Evolutionary conservation across 2,113 vertebrate species (phyloP).

Genomic region (Eira barbara): DNA sequence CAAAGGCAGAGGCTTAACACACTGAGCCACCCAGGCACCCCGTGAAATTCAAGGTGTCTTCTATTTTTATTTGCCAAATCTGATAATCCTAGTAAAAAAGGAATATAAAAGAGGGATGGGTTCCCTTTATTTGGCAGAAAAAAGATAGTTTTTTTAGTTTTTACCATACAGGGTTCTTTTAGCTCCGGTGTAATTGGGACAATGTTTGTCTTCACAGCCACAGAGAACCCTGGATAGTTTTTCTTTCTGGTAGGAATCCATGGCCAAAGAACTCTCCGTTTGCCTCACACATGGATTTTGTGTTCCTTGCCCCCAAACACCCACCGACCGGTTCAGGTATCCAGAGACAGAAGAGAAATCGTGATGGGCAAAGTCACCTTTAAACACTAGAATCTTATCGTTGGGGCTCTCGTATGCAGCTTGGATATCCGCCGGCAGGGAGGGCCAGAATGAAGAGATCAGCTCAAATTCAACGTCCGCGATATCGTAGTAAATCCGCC

Average conservation of each 20-base stretch:
- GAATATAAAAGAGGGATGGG: background rate
- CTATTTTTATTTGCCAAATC: conserved; percentile 2
- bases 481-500: conserved; percentile 84
- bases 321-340: background rate
- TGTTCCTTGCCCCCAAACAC: background rate
- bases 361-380: conserved; percentile 77
- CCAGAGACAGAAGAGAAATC: background rate
- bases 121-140: background rate
- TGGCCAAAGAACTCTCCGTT: background rate
- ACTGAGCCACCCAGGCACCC: too few relatives aligned
- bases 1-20: too few relatives aligned
- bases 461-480: conserved; percentile 78
- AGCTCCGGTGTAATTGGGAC: background rate
- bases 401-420: conserved; percentile 87
- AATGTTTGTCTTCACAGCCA: background rate
- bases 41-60: background rate
- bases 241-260: background rate
- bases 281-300: background rate
- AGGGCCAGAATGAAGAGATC: conserved; percentile 89
- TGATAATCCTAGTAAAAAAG: background rate
- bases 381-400: conserved; percentile 83
- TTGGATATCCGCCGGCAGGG: conserved; percentile 85
- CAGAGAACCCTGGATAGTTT: background rate
- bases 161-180: background rate
- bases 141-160: background rate